Percentiles rank a stretch among this genome's conserved stretches.
Evolutionary conservation across 2,797 vertebrate species (phyloP).

Genomic region (Phoebastria nigripes): DNA sequence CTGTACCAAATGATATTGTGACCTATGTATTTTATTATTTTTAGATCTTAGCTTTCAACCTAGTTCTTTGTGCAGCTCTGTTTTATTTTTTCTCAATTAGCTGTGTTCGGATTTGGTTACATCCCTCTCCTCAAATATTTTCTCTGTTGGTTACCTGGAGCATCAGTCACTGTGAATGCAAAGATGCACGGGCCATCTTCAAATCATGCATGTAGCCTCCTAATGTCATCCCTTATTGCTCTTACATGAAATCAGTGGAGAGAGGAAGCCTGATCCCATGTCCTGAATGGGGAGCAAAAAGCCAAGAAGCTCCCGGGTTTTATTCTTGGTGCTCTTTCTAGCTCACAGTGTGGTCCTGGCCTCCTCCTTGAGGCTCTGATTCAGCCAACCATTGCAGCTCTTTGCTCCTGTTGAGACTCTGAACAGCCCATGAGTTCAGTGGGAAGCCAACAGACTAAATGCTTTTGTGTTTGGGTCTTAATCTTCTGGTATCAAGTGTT

Average conservation of each 20-base stretch:
- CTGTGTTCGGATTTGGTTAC: not conserved
- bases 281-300: not conserved
- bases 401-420: not conserved
- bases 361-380: not conserved
- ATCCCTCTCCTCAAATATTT: not conserved
- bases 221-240: not conserved
- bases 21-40: not conserved
- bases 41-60: not conserved
- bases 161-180: not conserved
- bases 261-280: not conserved
- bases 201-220: not conserved
- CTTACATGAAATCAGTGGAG: not conserved
- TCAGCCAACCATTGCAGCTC: not conserved
- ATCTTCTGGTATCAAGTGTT: not conserved
- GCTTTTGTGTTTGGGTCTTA: not conserved
- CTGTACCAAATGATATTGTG: not conserved
- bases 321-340: not conserved
- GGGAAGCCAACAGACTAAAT: not conserved
- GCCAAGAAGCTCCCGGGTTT: not conserved
- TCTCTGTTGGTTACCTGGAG: not conserved
- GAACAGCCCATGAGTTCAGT: not conserved
- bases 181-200: not conserved
- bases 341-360: not conserved
- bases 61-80: not conserved
- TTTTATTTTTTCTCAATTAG: not conserved